Conservation (phyloP, 2,797 vertebrate species). For the Melanotaenia boesemani region DNA sequence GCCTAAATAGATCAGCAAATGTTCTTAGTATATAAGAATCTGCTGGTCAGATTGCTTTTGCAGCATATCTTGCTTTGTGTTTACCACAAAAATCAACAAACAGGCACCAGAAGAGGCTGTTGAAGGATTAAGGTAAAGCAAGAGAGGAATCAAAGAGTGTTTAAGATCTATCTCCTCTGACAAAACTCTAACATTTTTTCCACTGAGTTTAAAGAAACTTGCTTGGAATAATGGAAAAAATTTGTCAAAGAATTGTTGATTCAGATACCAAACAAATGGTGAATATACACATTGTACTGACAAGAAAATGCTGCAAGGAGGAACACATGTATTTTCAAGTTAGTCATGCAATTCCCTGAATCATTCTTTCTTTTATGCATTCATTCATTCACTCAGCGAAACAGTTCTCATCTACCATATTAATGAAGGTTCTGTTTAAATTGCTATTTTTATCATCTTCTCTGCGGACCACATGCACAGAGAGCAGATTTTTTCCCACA, state of each 20-base stretch:
- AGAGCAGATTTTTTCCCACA: conserved; percentile 78
- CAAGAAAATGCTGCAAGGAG: conserved; percentile 24
- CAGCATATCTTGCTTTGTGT: conserved; percentile 8
- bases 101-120: conserved; percentile 22
- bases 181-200: conserved; percentile 66
- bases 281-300: conserved; percentile 36
- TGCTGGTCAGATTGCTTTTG: conserved; percentile 29
- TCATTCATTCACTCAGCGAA: conserved; percentile 27
- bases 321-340: conserved; percentile 25
- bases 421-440: conserved; percentile 37
- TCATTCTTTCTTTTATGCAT: conserved; percentile 20
- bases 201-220: conserved; percentile 63
- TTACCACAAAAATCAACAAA: conserved; percentile 37
- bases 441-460: conserved; percentile 64
- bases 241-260: conserved; percentile 44
- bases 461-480: conserved; percentile 51
- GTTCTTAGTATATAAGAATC: conserved; percentile 24
- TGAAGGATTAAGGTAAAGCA: conserved; percentile 45
- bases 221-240: conserved; percentile 42
- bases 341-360: conserved; percentile 32
- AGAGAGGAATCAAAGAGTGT: conserved; percentile 55
- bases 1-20: conserved; percentile 26
- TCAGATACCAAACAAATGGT: conserved; percentile 69
- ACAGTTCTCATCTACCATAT: conserved; percentile 7
- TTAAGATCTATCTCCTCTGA: conserved; percentile 47